phyloP scores from a whole-genome alignment of 2,797 vertebrate genomes.

The Syngnathus acus region DNA sequence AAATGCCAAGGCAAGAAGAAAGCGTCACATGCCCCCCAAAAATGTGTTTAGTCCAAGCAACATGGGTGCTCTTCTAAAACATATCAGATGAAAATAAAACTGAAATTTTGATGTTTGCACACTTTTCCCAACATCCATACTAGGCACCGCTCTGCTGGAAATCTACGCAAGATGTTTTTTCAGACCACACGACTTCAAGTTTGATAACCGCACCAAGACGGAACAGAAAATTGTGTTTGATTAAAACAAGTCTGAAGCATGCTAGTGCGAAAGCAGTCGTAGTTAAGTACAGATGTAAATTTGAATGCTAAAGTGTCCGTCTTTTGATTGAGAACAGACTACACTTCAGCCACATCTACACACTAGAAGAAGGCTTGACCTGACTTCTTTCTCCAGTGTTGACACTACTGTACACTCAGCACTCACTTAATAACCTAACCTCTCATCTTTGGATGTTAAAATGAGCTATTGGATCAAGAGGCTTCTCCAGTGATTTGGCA shows the following conservation, averaged over 20 bases:
- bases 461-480: constrained; percentile 18
- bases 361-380: not conserved
- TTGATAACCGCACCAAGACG: not conserved
- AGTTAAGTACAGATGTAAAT: not conserved
- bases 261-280: not conserved
- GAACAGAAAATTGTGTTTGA: not conserved
- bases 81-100: too few species aligned
- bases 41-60: not conserved
- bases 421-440: not conserved
- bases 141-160: too few species aligned
- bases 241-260: too few species aligned
- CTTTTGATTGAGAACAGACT: not conserved
- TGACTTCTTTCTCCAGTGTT: not conserved
- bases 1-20: too few species aligned
- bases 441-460: constrained; percentile 1
- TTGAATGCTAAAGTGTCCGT: too few species aligned
- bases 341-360: not conserved
- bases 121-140: not conserved
- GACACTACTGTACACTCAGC: not conserved
- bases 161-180: too few species aligned
- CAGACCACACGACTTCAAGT: too few species aligned
- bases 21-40: not conserved
- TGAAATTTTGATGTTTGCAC: not conserved
- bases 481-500: constrained; percentile 43
- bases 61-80: too few species aligned